Evolutionary conservation across 2,797 vertebrate genomes (phyloP).

Genomic region (Acridotheres tristis): DNA sequence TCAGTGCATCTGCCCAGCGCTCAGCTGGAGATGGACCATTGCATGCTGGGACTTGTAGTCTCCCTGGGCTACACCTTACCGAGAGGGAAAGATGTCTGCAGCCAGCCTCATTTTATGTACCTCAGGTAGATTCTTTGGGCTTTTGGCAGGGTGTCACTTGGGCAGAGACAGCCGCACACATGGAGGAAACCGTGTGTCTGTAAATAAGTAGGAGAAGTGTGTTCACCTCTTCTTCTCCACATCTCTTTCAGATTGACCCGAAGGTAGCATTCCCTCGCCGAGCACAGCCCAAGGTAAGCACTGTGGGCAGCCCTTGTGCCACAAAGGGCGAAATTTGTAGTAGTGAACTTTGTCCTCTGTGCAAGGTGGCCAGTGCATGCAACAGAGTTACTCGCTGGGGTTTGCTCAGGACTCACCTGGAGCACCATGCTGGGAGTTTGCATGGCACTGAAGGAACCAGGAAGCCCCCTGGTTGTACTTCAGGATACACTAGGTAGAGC

Average conservation of each 20-base stretch:
- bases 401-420: background rate
- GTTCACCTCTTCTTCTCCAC: background rate
- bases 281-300: constrained; percentile 97
- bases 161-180: fast-evolving
- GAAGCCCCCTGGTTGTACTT: background rate
- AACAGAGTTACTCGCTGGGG: fast-evolving
- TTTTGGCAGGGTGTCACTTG: background rate
- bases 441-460: background rate
- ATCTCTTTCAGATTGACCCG: constrained; percentile 91
- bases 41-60: constrained; percentile 71
- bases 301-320: background rate
- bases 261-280: constrained; percentile 98
- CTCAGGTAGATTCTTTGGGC: background rate
- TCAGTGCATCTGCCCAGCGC: background rate
- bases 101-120: background rate
- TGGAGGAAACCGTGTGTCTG: background rate
- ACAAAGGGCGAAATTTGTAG: background rate
- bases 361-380: background rate
- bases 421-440: fast-evolving
- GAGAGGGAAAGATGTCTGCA: constrained; percentile 1
- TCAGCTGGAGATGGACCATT: background rate
- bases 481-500: background rate
- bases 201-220: background rate
- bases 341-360: background rate
- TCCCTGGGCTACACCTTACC: background rate